Conservation (phyloP, 23 tunicate species). For the Phallusia fumigata region DNA sequence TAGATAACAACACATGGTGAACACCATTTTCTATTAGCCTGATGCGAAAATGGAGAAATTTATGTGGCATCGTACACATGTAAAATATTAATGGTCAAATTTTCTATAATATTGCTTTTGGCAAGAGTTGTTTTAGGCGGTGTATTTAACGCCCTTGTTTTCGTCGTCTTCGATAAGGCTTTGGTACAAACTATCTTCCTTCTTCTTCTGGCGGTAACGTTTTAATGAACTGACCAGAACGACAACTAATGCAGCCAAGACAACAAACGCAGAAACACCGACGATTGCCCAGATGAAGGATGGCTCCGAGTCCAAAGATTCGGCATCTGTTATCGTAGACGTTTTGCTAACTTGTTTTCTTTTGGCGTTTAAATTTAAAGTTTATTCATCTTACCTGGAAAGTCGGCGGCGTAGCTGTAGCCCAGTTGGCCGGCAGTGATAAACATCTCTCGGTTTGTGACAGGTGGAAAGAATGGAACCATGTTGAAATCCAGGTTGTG, state of each 20-base stretch:
- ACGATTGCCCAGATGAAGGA: constrained; percentile 64
- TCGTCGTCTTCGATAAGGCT: constrained; percentile 51
- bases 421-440: constrained; percentile 58
- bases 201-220: constrained; percentile 26
- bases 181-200: constrained; percentile 52
- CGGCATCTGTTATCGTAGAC: no score
- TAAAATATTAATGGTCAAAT: no score
- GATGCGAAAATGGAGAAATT: no score
- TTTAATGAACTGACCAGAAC: constrained; percentile 5
- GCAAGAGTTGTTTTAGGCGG: constrained; percentile 21
- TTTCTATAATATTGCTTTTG: no score
- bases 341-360: no score
- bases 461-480: constrained; percentile 85
- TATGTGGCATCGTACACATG: background rate
- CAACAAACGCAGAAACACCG: constrained; percentile 43
- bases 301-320: constrained; percentile 18
- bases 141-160: constrained; percentile 35
- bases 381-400: constrained; percentile 48
- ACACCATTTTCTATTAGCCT: no score
- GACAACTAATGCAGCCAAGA: constrained; percentile 31
- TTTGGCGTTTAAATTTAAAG: no score
- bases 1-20: no score
- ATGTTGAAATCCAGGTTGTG: constrained; percentile 80
- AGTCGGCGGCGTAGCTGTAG: constrained; percentile 57
- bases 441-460: constrained; percentile 67